Evolutionary conservation across 2,888 invertebrate genomes (phyloP).

Genomic region (Siphlonurus alternatus): DNA sequence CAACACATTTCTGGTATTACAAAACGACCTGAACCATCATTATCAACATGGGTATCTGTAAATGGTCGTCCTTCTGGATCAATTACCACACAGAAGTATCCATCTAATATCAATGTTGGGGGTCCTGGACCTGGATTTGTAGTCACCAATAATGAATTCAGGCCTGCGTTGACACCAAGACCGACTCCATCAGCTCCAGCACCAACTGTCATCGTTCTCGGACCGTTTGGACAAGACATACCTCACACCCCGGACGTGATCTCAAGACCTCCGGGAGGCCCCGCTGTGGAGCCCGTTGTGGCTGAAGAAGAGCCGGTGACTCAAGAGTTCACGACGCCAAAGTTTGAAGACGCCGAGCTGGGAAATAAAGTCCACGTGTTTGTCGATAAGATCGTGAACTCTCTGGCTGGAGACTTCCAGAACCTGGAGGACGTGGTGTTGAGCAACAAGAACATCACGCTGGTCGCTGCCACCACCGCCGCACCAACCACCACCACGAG

Average conservation of each 20-base stretch:
- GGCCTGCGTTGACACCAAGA: neutral
- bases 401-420: slow-evolving; percentile 66
- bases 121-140: slow-evolving; percentile 22
- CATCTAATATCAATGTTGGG: neutral
- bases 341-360: slow-evolving; percentile 59
- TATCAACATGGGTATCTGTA: slow-evolving; percentile 24
- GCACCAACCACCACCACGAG: slow-evolving; percentile 11
- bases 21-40: slow-evolving; percentile 4
- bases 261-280: slow-evolving; percentile 1
- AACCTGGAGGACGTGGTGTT: slow-evolving; percentile 57
- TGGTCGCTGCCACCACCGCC: slow-evolving; percentile 5
- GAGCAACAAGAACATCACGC: slow-evolving; percentile 31
- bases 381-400: slow-evolving; percentile 68
- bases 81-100: neutral
- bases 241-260: neutral
- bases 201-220: slow-evolving; percentile 41
- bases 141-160: slow-evolving; percentile 20
- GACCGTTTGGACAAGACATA: slow-evolving; percentile 21
- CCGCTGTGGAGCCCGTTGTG: slow-evolving; percentile 11
- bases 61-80: slow-evolving; percentile 11
- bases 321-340: slow-evolving; percentile 38
- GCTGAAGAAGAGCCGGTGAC: slow-evolving; percentile 6
- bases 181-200: slow-evolving; percentile 17
- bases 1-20: slow-evolving; percentile 10
- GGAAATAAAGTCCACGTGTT: slow-evolving; percentile 66